Percentiles rank a stretch among this genome's conserved stretches.
phyloP scores from a whole-genome alignment of 2,888 invertebrate genomes.

The Drosophila tripunctata region DNA sequence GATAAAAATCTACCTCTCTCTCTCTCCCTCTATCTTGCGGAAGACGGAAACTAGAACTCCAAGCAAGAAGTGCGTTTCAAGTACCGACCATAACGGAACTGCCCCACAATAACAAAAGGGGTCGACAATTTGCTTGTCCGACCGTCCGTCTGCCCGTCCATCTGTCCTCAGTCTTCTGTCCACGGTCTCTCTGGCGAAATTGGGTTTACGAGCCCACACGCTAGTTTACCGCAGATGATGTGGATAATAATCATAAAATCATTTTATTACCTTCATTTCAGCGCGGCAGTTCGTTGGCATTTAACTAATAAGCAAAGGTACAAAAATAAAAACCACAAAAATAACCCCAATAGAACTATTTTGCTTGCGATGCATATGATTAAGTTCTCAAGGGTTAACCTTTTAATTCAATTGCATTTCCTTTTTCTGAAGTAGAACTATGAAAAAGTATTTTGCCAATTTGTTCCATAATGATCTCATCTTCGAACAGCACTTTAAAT shows the following conservation, averaged over 20 bases:
- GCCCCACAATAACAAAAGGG: conserved; percentile 42
- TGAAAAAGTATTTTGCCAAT: conserved; percentile 8
- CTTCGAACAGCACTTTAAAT: too few relatives aligned
- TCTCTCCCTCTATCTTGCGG: conserved; percentile 15
- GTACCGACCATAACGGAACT: conserved; percentile 57
- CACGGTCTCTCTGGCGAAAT: conserved; percentile 47
- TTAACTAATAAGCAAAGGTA: conserved; percentile 67
- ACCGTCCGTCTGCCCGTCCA: neutral
- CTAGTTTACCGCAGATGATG: conserved; percentile 48
- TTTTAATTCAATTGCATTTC: conserved; percentile 21
- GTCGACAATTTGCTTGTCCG: conserved; percentile 38
- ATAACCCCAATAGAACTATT: conserved; percentile 29
- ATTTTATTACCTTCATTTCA: conserved; percentile 64
- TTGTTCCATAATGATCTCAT: neutral
- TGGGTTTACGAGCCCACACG: conserved; percentile 68
- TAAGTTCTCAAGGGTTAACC: neutral
- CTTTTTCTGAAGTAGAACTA: conserved; percentile 30
- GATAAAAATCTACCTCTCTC: conserved; percentile 40
- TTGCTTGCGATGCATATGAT: neutral
- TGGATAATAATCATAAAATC: conserved; percentile 75
- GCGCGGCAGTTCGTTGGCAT: conserved; percentile 53
- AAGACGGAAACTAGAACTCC: conserved; percentile 73
- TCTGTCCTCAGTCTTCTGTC: neutral
- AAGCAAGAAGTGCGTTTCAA: conserved; percentile 46
- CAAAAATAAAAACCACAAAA: neutral